Evolutionary conservation across 2,888 invertebrate species (phyloP), one percentile per base, ranked within the genome.

Genomic region (Fragum sueziense): DNA sequence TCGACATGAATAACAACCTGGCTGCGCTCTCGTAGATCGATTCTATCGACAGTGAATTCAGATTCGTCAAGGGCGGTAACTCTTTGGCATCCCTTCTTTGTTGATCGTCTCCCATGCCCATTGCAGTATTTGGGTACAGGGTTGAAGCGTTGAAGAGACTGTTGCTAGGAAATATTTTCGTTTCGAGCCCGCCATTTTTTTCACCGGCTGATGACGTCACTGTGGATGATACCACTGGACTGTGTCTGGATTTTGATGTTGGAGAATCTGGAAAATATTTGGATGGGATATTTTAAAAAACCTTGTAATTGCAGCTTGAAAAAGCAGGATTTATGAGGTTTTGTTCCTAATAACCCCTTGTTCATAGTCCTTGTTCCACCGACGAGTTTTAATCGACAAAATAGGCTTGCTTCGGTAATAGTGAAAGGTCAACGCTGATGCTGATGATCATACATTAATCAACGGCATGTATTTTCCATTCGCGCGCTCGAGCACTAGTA

Each of bases 1-100:
- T 95, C 0, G 96, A 95, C 47, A 96, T 94, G 88, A 97, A 96
- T 31, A 97, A 93, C 37, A 97, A 93, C 89, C 96, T 96, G 0
- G 96, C 96, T 51, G 89, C 89, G 0, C 96, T 90, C 84, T 93
- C 93, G 85, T 91, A 91, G 3, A 88, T 84, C 31, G 87, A 86
- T 52, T 90, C 88, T n/a, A 80, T 33, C 0, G 85, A 69, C 22
- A 70, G 33, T 37, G 62, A 65, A 34, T 41, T 70, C 3, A 54
- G 22, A 25, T 51, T 47, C 1, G 37, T 7, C 11, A 61, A 4
- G 14, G 34, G 51, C 29, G 52, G 65, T 52, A 54, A 29, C 6
- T 61, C 47, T 11, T 41, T 37, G 17, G 37, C 6, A 14, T 17
- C 22, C 17, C n/a, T 9, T 41, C 65, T 25, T 25, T 25, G 37